Evolutionary conservation across 1,140 invertebrate species (phyloP), one percentile per base, ranked within the genome.

Genomic region (Brachionus paranguensis): DNA sequence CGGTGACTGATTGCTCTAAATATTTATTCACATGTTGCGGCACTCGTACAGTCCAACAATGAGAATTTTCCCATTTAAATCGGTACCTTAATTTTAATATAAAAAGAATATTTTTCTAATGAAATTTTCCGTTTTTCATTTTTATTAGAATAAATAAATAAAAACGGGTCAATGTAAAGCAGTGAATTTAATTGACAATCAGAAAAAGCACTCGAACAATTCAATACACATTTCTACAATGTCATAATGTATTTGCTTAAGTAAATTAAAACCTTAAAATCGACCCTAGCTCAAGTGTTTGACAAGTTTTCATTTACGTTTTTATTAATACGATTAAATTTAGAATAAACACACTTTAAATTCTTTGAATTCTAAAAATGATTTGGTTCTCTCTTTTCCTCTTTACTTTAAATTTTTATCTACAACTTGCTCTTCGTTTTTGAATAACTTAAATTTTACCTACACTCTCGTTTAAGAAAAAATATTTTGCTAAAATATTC

Each of bases 221-320:
- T 41, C 68, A 72, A 72, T 41, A 72, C 37, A 33, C 41, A 33
- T 72, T 41, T 41, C 33, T 72, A 20, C 37, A 72, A 60, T 72
- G 68, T 72, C 68, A 72, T 72, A 72, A 72, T 72, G 68, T 72
- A 72, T 72, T 72, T 72, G 68, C 68, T 72, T 24, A 41, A 72
- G 68, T 72, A 72, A 72, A 72, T 41, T 72, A 72, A 41, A 41
- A 41, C 68, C 17, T 41, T 43, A 68, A 68, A 72, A 72, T 72
- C 37, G 29, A 72, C 43, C 68, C 68, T 60, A 60, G n/a, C n/a
- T 72, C 68, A 72, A 72, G 68, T 72, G 68, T 43, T 72, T 72
- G 68, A 72, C 68, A 72, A 72, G 37, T 72, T 41, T 41, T 72
- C 53, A 24, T 60, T 60, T 60, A 60, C 53, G 8, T 68, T 68